phyloP scores from a whole-genome alignment of 30 jellyfish, hydroid and myxozoan genomes.

The Turritopsis rubra region DNA sequence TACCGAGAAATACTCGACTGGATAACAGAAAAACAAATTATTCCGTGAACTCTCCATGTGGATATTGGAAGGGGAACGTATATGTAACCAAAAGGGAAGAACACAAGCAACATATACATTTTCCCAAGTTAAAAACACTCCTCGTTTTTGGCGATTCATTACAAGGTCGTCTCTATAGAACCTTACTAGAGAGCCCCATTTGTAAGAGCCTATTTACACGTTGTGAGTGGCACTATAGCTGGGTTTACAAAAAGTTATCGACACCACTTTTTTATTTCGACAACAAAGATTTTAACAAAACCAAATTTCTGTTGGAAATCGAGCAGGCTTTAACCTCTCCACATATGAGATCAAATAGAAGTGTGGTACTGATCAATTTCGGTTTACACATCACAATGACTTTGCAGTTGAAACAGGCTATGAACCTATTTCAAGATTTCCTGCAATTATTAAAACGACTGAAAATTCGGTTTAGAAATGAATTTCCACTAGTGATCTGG shows the following conservation, averaged over 20 bases:
- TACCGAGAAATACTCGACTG: background rate
- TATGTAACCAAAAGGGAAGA: background rate
- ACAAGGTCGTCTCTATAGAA: background rate
- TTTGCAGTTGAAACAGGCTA: conserved; percentile 7
- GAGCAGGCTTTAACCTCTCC: background rate
- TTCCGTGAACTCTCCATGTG: background rate
- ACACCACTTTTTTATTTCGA: background rate
- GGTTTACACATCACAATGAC: conserved; percentile 12
- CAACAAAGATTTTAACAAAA: conserved; percentile 23
- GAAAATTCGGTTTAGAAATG: background rate
- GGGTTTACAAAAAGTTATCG: background rate
- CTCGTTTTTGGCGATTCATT: conserved; percentile 17
- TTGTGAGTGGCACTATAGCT: background rate
- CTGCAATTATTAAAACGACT: background rate
- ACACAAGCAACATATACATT: background rate
- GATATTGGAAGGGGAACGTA: background rate
- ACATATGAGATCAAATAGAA: background rate
- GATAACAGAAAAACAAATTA: background rate
- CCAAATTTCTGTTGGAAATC: background rate
- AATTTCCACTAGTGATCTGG: conserved; percentile 14
- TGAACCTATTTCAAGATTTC: background rate
- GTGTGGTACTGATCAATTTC: conserved; percentile 6
- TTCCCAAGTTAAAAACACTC: background rate
- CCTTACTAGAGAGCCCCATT: background rate
- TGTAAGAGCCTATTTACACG: background rate